Evolutionary conservation across 2,797 vertebrate species (phyloP).

Genomic region (Acanthis flammea): DNA sequence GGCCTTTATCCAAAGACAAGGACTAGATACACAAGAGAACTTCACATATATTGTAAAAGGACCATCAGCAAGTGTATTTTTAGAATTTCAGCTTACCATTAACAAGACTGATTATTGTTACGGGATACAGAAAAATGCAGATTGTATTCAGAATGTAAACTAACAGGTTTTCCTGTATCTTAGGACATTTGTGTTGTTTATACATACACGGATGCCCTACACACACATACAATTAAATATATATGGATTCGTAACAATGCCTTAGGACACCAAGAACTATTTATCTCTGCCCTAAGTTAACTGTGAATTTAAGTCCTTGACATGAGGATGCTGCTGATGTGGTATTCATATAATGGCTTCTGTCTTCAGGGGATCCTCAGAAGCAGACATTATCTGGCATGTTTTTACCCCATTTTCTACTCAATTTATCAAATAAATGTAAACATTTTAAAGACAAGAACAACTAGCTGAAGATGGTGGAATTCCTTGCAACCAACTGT

Average conservation of each 20-base stretch:
- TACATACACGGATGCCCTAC: rapidly evolving
- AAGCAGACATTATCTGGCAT: neutral
- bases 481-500: neutral
- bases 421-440: neutral
- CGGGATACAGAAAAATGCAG: neutral
- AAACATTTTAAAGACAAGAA: neutral
- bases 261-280: rapidly evolving
- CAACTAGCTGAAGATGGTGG: neutral
- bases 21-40: neutral
- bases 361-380: neutral
- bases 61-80: neutral
- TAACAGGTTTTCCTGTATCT: neutral
- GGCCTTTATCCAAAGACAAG: neutral
- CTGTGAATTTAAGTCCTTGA: neutral
- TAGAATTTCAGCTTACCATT: neutral
- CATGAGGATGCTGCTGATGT: neutral
- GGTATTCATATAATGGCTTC: neutral
- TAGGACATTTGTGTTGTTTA: neutral
- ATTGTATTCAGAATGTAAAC: neutral
- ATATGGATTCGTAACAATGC: neutral
- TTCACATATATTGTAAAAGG: neutral
- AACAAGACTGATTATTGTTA: neutral
- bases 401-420: neutral
- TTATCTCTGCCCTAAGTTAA: neutral
- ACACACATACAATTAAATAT: neutral